phyloP scores from a whole-genome alignment of 2,797 vertebrate species.

The Botia kubotai region DNA sequence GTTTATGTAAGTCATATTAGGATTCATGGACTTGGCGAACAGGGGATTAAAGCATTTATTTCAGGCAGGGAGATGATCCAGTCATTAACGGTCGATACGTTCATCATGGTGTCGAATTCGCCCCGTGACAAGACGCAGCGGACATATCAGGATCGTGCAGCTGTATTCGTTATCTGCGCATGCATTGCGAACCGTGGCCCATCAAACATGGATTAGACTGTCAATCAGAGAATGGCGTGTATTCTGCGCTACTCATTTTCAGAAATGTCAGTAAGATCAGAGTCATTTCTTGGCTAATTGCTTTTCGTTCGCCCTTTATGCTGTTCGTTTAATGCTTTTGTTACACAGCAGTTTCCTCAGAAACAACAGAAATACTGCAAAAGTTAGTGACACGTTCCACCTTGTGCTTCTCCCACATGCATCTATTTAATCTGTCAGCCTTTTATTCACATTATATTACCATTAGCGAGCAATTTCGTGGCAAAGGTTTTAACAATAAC shows the following conservation, averaged over 20 bases:
- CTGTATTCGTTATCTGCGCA: constrained; percentile 97
- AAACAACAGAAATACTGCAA: constrained; percentile 49
- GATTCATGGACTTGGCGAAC: constrained; percentile 99
- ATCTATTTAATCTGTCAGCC: constrained; percentile 22
- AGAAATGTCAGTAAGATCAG: constrained; percentile 99
- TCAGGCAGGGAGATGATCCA: constrained; percentile 99
- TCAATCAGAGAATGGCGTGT: constrained; percentile 90
- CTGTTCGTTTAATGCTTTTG: constrained; percentile 95
- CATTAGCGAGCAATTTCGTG: constrained; percentile 57
- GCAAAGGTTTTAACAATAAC: too few relatives aligned
- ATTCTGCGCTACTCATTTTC: constrained; percentile 99
- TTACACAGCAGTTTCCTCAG: constrained; percentile 82
- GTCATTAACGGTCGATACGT: constrained; percentile 99
- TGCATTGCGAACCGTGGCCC: constrained; percentile 77
- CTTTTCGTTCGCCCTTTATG: constrained; percentile 98
- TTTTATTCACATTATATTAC: constrained; percentile 59
- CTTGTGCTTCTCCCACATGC: neutral
- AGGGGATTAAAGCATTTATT: constrained; percentile 99
- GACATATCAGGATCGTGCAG: constrained; percentile 99
- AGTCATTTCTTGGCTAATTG: constrained; percentile 99
- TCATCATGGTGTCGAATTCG: constrained; percentile 99
- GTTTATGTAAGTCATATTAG: constrained; percentile 99
- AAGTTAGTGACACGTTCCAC: constrained; percentile 55
- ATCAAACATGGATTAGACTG: constrained; percentile 99
- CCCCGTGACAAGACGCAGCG: constrained; percentile 93